Evolutionary conservation across 2,888 invertebrate genomes (phyloP).

Genomic region (Sepioteuthis lessoniana): DNA sequence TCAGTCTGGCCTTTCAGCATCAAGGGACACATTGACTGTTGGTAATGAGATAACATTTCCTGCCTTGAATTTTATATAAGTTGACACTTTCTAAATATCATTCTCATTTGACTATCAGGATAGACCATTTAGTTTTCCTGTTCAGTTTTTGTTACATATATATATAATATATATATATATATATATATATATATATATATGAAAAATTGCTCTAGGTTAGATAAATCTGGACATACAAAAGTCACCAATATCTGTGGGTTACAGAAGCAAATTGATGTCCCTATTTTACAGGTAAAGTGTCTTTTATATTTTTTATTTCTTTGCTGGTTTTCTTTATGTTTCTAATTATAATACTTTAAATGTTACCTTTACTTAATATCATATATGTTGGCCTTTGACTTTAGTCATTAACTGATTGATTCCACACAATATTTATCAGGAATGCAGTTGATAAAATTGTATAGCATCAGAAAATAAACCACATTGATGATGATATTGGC

Average conservation of each 20-base stretch:
- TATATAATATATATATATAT: conserved; percentile 2
- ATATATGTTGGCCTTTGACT: neutral
- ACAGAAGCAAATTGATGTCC: neutral
- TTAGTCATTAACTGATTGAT: neutral
- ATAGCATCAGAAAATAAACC: neutral
- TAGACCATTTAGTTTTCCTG: neutral
- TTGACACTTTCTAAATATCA: neutral
- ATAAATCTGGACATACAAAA: neutral
- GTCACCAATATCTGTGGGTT: neutral
- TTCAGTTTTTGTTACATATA: neutral
- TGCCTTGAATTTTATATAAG: neutral
- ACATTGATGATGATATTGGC: neutral
- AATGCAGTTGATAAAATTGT: no score
- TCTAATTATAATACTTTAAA: neutral
- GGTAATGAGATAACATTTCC: neutral
- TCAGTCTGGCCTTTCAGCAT: neutral
- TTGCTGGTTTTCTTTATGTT: neutral
- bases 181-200: neutral
- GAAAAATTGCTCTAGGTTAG: conserved; percentile 33
- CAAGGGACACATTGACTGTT: conserved; percentile 9
- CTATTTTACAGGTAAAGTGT: conserved; percentile 6
- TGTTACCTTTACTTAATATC: neutral
- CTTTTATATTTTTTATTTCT: neutral
- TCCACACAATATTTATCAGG: no score
- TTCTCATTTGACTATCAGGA: neutral